A percentile compares a stretch with the other conserved stretches of the same genome.
Evolutionary conservation across 1,140 invertebrate genomes (phyloP).

Genomic region (Monochamus saltuarius): DNA sequence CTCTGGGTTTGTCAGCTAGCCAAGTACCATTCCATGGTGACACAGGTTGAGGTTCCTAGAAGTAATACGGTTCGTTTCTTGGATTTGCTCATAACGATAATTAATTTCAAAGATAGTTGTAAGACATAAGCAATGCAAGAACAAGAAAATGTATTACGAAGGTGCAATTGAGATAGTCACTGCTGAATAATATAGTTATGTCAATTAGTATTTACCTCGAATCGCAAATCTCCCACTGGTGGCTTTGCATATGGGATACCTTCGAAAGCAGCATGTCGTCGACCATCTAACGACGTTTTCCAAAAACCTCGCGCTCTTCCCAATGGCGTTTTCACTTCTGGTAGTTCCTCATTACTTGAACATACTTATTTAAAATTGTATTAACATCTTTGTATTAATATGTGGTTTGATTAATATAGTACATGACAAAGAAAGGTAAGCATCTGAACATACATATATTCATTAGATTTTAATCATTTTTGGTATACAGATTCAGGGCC

Average conservation of each 20-base stretch:
- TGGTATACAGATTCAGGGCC: too few species aligned
- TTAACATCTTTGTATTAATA: neutral
- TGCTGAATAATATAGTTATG: too few species aligned
- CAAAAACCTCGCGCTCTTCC: constrained; percentile 30
- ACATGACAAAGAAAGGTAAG: too few species aligned
- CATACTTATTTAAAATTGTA: neutral
- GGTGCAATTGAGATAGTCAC: too few species aligned
- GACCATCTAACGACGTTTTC: constrained; percentile 23
- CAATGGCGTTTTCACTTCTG: constrained; percentile 13
- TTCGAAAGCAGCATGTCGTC: constrained; percentile 30
- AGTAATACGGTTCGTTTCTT: neutral
- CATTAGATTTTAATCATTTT: too few species aligned
- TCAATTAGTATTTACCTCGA: too few species aligned
- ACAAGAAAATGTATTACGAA: too few species aligned
- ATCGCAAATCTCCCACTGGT: constrained; percentile 26
- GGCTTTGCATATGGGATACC: constrained; percentile 41
- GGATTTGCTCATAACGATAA: too few species aligned
- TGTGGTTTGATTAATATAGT: too few species aligned
- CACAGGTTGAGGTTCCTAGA: constrained; percentile 33
- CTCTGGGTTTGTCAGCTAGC: constrained; percentile 33
- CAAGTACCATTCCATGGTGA: constrained; percentile 41
- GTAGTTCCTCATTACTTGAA: constrained; percentile 13
- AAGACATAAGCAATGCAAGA: too few species aligned
- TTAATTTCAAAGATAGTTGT: too few species aligned
- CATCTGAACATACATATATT: too few species aligned